phyloP scores from a whole-genome alignment of 2,888 invertebrate genomes.

The Cephus pulcher region DNA sequence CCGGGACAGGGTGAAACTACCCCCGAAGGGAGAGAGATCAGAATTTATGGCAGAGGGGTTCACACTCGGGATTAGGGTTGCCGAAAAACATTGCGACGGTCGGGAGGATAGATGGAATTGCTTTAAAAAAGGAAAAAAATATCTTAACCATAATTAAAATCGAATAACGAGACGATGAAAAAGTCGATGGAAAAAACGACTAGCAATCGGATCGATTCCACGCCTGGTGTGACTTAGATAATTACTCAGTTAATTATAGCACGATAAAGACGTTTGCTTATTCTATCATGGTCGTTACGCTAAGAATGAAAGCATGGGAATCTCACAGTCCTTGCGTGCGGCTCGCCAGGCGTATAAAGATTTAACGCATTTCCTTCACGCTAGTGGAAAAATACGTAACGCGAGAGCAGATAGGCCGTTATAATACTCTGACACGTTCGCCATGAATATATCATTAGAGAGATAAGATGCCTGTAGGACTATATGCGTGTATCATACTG shows the following conservation, averaged over 20 bases:
- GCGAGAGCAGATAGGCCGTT: neutral
- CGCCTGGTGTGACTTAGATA: neutral
- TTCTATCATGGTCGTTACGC: neutral
- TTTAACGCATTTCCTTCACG: neutral
- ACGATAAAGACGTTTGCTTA: neutral
- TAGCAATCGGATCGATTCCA: neutral
- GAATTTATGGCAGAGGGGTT: slow-evolving; percentile 28
- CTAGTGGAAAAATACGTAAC: neutral
- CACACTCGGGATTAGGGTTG: slow-evolving; percentile 23
- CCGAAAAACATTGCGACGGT: slow-evolving; percentile 22
- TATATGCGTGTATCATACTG: neutral
- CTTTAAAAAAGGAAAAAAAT: neutral
- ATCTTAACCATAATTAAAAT: neutral
- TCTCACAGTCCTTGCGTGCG: neutral
- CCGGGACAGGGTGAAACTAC: slow-evolving; percentile 16
- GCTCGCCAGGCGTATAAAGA: neutral
- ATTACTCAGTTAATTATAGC: neutral
- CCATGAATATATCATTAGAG: neutral
- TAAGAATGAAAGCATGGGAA: neutral
- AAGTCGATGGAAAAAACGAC: neutral
- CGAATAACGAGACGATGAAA: neutral
- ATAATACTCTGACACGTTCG: neutral
- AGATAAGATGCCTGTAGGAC: neutral
- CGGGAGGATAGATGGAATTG: neutral
- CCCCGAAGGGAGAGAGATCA: slow-evolving; percentile 22